These are phyloP conservation scores for Himalopsyche tibetana DNA, from an alignment of 2,888 invertebrate species.

Conservation along the genomic window DNA sequence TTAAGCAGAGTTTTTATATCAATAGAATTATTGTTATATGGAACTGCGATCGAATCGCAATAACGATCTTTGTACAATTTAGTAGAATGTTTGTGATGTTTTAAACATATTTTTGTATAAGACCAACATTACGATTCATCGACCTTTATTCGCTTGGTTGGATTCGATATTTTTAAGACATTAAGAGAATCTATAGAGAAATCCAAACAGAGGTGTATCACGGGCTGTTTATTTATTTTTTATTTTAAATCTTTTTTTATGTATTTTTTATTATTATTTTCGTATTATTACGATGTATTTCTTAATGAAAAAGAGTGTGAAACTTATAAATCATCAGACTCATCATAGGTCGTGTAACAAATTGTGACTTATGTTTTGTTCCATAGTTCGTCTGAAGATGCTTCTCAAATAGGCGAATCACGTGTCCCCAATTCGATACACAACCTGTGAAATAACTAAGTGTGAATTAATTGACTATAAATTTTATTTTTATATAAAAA, in stretches of 20 bases:
- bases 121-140: neutral
- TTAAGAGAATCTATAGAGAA: neutral
- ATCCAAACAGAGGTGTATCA: neutral
- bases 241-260: neutral
- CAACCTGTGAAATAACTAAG: no score
- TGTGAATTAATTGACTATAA: no score
- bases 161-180: constrained; percentile 39
- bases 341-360: no score
- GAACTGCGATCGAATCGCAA: neutral
- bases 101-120: constrained; percentile 20
- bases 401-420: no score
- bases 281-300: no score
- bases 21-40: neutral
- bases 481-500: no score
- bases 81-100: constrained; percentile 8
- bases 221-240: neutral
- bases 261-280: no score
- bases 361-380: no score
- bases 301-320: no score
- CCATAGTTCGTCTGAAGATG: no score
- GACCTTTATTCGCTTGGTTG: constrained; percentile 42
- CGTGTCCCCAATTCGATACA: no score
- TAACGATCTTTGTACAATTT: constrained; percentile 7
- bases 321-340: no score
- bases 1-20: neutral